Conservation (phyloP, 2,113 vertebrate species). For the Chamaea fasciata region DNA sequence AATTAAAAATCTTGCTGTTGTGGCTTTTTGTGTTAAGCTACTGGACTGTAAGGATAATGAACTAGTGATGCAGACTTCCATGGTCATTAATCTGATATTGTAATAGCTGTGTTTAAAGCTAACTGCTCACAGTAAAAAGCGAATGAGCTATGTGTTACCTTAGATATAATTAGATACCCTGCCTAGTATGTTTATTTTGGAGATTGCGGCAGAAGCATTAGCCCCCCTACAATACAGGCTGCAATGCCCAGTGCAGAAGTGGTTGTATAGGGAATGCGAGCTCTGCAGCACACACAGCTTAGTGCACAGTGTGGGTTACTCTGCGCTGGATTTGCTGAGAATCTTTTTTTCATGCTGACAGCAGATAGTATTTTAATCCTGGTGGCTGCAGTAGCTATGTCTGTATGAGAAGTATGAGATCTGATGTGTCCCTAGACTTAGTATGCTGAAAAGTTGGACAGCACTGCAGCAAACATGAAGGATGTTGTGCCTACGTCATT, state of each 20-base stretch:
- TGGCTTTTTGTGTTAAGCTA: constrained; percentile 7
- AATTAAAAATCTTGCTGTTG: constrained; percentile 1
- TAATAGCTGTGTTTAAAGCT: not conserved
- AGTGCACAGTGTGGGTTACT: not conserved
- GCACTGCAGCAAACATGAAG: not conserved
- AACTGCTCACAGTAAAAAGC: not conserved
- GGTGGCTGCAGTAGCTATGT: not conserved
- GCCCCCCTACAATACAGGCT: not conserved
- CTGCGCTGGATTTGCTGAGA: not conserved
- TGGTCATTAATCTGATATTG: constrained; percentile 16
- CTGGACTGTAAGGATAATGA: constrained; percentile 3
- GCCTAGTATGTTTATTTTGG: not conserved
- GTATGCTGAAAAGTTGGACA: not conserved
- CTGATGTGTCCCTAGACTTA: not conserved
- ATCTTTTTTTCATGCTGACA: not conserved
- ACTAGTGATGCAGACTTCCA: not conserved
- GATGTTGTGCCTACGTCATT: not conserved
- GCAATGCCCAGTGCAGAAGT: not conserved
- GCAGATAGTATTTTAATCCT: not conserved
- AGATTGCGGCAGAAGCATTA: not conserved
- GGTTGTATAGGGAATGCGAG: not conserved
- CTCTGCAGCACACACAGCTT: not conserved
- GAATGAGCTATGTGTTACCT: not conserved
- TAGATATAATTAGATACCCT: not conserved
- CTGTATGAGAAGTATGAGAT: not conserved